Evolutionary conservation across 2,797 vertebrate species (phyloP), one percentile per base, ranked within the genome.

Genomic region (Gastrophryne carolinensis): DNA sequence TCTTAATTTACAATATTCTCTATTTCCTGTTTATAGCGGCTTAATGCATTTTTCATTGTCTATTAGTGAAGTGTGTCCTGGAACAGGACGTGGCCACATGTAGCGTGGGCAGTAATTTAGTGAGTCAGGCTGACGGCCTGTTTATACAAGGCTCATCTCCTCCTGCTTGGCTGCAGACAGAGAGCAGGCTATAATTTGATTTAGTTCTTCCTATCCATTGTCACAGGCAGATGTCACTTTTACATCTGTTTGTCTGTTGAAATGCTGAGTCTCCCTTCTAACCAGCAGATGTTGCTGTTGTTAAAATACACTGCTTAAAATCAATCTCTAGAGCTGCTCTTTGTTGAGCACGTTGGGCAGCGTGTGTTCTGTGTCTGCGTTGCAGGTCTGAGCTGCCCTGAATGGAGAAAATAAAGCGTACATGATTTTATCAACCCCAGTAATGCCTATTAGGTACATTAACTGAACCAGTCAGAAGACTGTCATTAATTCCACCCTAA

Each of bases 201-300:
- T 93, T 90, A 82, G 35, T 79, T 83, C 87, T 89, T 90, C 88
- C 86, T 81, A 83, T 91, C 84, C 85, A 91, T 93, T 93, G 90
- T 91, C 88, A 83, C 82, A 87, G 87, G 89, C 95, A 95, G 93
- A 96, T 96, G 95, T 95, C 95, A 94, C 92, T 91, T 89, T 90
- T 94, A 94, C 93, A 95, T 96, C 95, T 96, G 94, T 89, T 92
- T 87, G 84, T 87, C 87, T 87, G 85, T 90, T 91, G 90, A 87
- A 92, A 92, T 82, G 84, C 81, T 80, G 41, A 78, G 83, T 82
- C 79, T 84, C 73, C 75, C 69, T 67, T 78, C 54, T 79, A 82
- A 79, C 82, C 81, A 85, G 90, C 91, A 92, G 90, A 92, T 91
- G 89, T 91, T 90, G 81, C 82, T 74, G 80, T 83, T 81, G 72